Percentiles rank a stretch among this genome's conserved stretches.
phyloP scores from a whole-genome alignment of 2,888 invertebrate species.

The Oligia latruncula region DNA sequence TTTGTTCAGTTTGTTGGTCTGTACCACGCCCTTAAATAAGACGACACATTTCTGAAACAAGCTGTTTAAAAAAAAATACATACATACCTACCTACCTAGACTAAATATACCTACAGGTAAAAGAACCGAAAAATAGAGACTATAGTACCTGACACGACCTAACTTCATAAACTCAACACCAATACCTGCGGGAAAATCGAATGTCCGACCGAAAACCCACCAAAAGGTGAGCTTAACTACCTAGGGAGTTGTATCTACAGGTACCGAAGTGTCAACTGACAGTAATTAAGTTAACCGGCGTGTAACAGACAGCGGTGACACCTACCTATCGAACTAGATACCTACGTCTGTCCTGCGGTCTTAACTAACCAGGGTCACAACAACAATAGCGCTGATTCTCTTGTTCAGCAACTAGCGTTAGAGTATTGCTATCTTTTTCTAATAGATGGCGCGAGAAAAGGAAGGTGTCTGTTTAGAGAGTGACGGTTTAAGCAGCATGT shows the following conservation, averaged over 20 bases:
- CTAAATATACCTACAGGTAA: not conserved
- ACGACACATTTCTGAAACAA: not conserved
- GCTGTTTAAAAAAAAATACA: not conserved
- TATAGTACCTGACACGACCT: not conserved
- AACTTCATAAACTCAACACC: slow-evolving; percentile 22
- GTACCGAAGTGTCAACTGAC: slow-evolving; percentile 44
- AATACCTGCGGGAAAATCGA: slow-evolving; percentile 35
- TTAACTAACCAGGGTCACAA: slow-evolving; percentile 13
- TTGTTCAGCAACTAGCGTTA: not conserved
- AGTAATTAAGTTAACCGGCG: slow-evolving; percentile 52
- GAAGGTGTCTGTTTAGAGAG: not conserved
- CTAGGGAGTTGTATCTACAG: slow-evolving; percentile 28
- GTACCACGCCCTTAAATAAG: not conserved
- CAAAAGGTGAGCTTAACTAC: slow-evolving; percentile 38
- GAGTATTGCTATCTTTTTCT: slow-evolving; percentile 10
- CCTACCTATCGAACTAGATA: slow-evolving; percentile 24
- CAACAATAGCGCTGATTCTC: slow-evolving; percentile 16
- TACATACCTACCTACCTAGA: not conserved
- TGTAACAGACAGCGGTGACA: slow-evolving; percentile 43
- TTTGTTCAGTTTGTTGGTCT: not conserved
- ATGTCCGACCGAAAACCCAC: slow-evolving; percentile 14
- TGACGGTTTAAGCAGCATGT: too few relatives aligned
- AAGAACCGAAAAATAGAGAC: not conserved
- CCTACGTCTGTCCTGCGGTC: slow-evolving; percentile 41
- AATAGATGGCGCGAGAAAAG: not conserved